A percentile compares a stretch with the other conserved stretches of the same genome.
phyloP scores from a whole-genome alignment of 2,113 vertebrate genomes.

The Rhinolophus ferrumequinum region DNA sequence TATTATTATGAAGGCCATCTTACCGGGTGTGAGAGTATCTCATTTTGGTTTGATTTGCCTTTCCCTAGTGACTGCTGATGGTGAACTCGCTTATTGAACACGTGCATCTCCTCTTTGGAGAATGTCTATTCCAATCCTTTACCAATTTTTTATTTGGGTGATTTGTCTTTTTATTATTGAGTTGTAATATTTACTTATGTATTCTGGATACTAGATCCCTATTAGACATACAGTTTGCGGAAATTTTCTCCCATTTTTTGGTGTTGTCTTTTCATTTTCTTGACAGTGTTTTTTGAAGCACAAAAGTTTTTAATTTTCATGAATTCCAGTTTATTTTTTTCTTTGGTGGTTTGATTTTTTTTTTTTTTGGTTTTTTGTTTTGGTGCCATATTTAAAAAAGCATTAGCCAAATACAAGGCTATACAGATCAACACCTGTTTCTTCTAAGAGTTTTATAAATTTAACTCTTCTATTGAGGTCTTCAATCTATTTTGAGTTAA shows the following conservation, averaged over 20 bases:
- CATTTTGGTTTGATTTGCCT: background rate
- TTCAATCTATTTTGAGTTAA: background rate
- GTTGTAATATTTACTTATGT: background rate
- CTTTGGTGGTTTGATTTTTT: background rate
- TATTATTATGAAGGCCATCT: background rate
- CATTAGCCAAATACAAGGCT: background rate
- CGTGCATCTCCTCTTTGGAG: background rate
- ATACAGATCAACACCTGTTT: background rate
- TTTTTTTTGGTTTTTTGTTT: background rate
- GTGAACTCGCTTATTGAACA: no score
- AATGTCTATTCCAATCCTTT: background rate
- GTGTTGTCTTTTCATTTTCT: background rate
- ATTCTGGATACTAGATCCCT: background rate
- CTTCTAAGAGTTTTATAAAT: background rate
- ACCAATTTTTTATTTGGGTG: background rate
- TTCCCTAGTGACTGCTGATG: background rate
- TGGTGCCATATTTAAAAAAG: background rate
- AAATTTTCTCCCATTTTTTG: background rate
- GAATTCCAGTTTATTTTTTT: background rate
- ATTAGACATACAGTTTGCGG: no score
- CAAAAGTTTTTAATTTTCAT: background rate
- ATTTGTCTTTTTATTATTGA: background rate
- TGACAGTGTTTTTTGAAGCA: background rate
- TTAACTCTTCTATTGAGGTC: background rate
- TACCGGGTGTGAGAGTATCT: no score